Percentiles rank a stretch among this genome's conserved stretches.
phyloP scores from a whole-genome alignment of 2,113 vertebrate genomes.

The Zootoca vivipara region DNA sequence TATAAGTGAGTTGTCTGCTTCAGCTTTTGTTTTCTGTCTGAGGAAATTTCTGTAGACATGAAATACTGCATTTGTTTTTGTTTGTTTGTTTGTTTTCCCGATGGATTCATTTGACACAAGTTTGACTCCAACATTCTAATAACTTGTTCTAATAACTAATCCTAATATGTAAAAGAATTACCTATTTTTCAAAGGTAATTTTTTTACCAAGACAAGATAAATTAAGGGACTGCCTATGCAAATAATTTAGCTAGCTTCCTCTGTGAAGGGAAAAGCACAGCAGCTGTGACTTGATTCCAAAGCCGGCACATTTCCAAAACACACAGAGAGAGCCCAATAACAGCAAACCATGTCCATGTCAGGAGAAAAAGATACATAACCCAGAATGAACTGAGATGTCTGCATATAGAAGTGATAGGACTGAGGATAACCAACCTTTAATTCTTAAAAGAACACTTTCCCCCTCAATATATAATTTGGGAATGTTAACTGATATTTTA shows the following conservation, averaged over 20 bases:
- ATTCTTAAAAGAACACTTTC: too few species aligned
- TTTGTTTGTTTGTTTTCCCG: background rate
- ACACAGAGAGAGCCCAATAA: background rate
- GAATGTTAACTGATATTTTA: background rate
- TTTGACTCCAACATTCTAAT: background rate
- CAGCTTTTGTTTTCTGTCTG: background rate
- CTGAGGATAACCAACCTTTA: background rate
- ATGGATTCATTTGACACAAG: background rate
- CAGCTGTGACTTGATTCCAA: background rate
- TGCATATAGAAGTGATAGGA: background rate
- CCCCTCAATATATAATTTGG: background rate
- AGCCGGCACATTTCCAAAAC: background rate
- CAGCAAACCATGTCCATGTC: rapidly evolving
- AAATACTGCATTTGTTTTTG: background rate
- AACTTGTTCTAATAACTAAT: background rate
- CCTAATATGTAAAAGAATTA: background rate
- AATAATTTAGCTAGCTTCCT: background rate
- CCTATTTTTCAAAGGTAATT: too few species aligned
- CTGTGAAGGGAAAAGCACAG: background rate
- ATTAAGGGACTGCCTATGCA: background rate
- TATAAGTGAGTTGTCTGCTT: background rate
- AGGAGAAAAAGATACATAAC: background rate
- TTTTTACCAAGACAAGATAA: background rate
- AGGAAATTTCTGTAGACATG: background rate
- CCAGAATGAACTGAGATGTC: background rate